Base-by-base conservation (phyloP, 2,113 vertebrate species). In the Pleuronectes platessa region DNA sequence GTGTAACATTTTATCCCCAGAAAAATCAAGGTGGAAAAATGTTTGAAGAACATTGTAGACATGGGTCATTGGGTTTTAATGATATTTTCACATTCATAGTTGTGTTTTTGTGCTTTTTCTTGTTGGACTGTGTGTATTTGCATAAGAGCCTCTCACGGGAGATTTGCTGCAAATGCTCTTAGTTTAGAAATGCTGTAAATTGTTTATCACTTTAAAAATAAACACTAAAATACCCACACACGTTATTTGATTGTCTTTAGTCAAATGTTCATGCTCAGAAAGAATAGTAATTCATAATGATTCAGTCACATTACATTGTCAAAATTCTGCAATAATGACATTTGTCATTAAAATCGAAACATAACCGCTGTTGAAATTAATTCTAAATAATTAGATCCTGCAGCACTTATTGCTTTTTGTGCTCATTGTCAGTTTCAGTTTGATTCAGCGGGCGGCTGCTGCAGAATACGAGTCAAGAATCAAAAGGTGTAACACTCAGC, bases 401-500 rank as follows among this genome's bases (percentile, higher is more conserved):
- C 51, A n/a, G 51, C 51, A 45, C 1, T 13, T 45, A 15, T 45
- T 45, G 11, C 14, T 45, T 45, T 45, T 45, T 14, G 14, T 4
- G 20, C 18, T 54, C 51, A 21, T 54, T 54, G 51, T 54, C 18
- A 54, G 14, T 21, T 54, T 42, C 12, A 56, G 54, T 56, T 2
- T 12, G 21, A 12, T 24, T 4, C n/a, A 9, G 54, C 1, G 3
- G 7, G 8, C 11, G 54, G 3, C 1, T 5, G 1, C 21, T 12
- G 54, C 10, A 20, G 54, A 21, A 21, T n/a, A 15, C n/a, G 4
- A 51, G 15, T 51, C 47, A 53, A n/a, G n/a, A 53, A 56, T 23
- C 78, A 71, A 88, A 89, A 89, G 88, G 82, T 87, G 81, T 68
- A 84, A 87, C 86, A 82, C 76, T 88, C 89, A 74, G 78, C 61